Evolutionary conservation across 2,797 vertebrate genomes (phyloP).

Genomic region (Sarcoramphus papa): DNA sequence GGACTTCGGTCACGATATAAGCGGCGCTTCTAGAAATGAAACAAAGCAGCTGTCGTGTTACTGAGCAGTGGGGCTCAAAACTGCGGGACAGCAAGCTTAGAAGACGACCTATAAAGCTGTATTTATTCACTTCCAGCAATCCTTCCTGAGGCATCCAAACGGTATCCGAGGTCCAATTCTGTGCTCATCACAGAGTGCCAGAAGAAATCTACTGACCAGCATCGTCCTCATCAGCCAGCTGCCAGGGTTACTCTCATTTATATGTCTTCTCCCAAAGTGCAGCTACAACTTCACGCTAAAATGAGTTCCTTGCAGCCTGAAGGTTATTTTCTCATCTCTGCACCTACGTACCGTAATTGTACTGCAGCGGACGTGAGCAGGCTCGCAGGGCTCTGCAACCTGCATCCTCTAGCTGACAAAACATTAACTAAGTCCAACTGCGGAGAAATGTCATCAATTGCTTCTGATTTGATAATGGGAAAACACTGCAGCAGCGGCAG

Average conservation of each 20-base stretch:
- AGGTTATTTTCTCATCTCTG: not conserved
- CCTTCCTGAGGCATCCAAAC: not conserved
- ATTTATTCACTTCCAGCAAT: not conserved
- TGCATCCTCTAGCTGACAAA: not conserved
- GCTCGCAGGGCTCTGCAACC: not conserved
- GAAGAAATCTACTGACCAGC: not conserved
- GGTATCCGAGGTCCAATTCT: not conserved
- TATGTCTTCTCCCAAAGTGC: rapidly evolving
- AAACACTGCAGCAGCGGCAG: not conserved
- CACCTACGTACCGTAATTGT: not conserved
- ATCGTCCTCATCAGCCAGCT: not conserved
- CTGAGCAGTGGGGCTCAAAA: not conserved
- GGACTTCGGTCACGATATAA: not conserved
- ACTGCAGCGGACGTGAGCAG: not conserved
- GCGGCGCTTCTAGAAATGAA: not conserved
- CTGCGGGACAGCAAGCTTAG: not conserved
- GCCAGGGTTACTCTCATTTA: not conserved
- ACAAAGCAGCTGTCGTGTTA: not conserved
- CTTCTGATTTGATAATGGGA: not conserved
- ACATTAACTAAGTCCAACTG: not conserved
- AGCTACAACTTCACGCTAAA: not conserved
- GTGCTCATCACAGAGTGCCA: not conserved
- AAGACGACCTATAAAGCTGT: not conserved
- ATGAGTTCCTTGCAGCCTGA: not conserved
- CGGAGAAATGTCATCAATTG: not conserved